Conservation (phyloP, 2,888 invertebrate genomes). For the Thecocarcelia acutangulata region DNA sequence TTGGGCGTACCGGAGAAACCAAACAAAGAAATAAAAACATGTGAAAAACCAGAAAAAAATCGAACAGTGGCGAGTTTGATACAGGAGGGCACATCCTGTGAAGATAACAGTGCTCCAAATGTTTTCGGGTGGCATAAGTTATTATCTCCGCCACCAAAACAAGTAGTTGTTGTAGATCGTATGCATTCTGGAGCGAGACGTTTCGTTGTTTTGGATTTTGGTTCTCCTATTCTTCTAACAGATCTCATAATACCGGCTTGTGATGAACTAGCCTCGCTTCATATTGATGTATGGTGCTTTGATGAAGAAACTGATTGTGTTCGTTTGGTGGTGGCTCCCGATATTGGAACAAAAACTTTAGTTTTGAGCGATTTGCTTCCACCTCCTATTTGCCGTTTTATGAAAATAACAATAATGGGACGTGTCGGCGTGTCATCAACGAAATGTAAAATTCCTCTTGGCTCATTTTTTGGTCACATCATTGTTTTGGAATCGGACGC, state of each 20-base stretch:
- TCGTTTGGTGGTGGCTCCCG: constrained; percentile 91
- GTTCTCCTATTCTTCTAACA: constrained; percentile 91
- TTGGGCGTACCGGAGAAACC: constrained; percentile 73
- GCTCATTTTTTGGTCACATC: constrained; percentile 96
- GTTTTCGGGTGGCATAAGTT: constrained; percentile 88
- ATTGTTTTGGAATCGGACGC: constrained; percentile 87
- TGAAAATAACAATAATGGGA: constrained; percentile 96
- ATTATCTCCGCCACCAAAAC: constrained; percentile 90
- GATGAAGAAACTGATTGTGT: constrained; percentile 93
- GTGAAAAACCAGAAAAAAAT: constrained; percentile 42
- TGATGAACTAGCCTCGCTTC: constrained; percentile 90
- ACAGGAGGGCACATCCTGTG: not conserved
- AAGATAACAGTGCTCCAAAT: constrained; percentile 65
- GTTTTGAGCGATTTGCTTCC: constrained; percentile 95
- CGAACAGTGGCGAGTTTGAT: constrained; percentile 24
- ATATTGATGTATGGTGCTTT: constrained; percentile 94
- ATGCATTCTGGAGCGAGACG: constrained; percentile 97
- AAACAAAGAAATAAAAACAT: constrained; percentile 62
- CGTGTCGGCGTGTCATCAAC: constrained; percentile 95
- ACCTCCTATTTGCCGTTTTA: constrained; percentile 92
- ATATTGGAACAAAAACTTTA: constrained; percentile 92
- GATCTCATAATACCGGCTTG: constrained; percentile 92
- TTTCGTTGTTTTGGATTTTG: constrained; percentile 95
- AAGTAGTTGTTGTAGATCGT: constrained; percentile 93
- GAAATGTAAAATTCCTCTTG: constrained; percentile 93